Conservation (phyloP, 23 tunicate genomes). For the Trididemnum miniatum region DNA sequence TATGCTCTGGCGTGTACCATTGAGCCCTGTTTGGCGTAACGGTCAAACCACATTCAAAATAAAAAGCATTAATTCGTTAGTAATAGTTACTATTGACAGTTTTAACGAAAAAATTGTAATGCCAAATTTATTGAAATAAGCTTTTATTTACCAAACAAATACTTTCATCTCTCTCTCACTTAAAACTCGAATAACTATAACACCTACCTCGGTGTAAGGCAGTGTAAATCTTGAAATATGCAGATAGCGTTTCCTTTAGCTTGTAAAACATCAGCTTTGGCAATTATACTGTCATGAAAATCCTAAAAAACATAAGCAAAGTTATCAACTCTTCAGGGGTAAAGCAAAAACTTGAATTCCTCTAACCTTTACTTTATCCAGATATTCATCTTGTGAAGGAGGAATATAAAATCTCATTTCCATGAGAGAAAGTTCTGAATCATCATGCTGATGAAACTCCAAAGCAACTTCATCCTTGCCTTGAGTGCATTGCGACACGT, state of each 20-base stretch:
- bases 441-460: conserved; percentile 97
- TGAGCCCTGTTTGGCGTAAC: too few species aligned
- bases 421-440: conserved; percentile 84
- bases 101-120: too few species aligned
- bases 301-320: conserved; percentile 54
- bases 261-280: conserved; percentile 95
- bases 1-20: too few species aligned
- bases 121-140: too few species aligned
- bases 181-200: too few species aligned
- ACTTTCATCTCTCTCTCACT: too few species aligned
- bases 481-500: conserved; percentile 93
- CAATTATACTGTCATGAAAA: conserved; percentile 80
- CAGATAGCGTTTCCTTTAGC: conserved; percentile 94
- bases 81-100: too few species aligned
- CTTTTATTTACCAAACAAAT: too few species aligned
- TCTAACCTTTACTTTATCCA: conserved; percentile 88
- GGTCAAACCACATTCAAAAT: too few species aligned
- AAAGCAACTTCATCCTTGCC: conserved; percentile 86
- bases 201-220: conserved; percentile 96
- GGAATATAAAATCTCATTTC: conserved; percentile 97
- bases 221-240: conserved; percentile 85
- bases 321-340: too few species aligned
- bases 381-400: conserved; percentile 72
- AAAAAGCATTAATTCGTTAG: too few species aligned
- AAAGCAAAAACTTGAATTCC: too few species aligned